Conservation (phyloP, 2,113 vertebrate species). For the Nannospalax galili region DNA sequence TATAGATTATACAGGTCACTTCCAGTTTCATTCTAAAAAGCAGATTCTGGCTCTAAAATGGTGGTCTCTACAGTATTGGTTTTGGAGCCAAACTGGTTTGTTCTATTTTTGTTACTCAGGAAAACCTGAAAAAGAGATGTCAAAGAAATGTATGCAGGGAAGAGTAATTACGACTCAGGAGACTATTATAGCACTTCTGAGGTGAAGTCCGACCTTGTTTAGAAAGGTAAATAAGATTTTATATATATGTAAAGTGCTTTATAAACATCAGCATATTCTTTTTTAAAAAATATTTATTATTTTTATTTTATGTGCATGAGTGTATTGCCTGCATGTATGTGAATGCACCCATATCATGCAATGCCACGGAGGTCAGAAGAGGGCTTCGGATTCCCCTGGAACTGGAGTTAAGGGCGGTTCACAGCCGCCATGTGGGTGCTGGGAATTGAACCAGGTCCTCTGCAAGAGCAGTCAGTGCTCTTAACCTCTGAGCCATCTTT, state of each 20-base stretch:
- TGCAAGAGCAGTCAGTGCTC: too few relatives aligned
- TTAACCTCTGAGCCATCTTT: not conserved
- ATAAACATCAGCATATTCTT: too few relatives aligned
- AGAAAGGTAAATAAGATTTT: not conserved
- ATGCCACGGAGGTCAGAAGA: too few relatives aligned
- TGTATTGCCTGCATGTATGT: too few relatives aligned
- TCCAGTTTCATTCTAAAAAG: constrained; percentile 37
- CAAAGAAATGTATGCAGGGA: not conserved
- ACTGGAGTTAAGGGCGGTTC: too few relatives aligned
- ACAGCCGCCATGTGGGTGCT: too few relatives aligned
- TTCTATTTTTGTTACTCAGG: not conserved
- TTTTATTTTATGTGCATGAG: too few relatives aligned
- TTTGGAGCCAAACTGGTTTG: constrained; percentile 3
- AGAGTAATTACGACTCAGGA: not conserved
- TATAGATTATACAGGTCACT: not conserved
- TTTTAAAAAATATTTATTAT: too few relatives aligned
- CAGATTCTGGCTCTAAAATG: not conserved
- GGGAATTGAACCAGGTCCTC: too few relatives aligned
- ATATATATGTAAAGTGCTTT: not conserved
- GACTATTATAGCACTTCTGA: not conserved
- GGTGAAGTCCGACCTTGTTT: not conserved
- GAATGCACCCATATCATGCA: too few relatives aligned
- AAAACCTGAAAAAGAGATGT: constrained; percentile 42
- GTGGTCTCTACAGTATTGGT: not conserved
- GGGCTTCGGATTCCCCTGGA: too few relatives aligned